Percentiles rank a stretch among this genome's conserved stretches.
These are phyloP conservation scores for Adoxophyes honmai DNA, from an alignment of 1,140 invertebrate genomes.

Conservation along the genomic window DNA sequence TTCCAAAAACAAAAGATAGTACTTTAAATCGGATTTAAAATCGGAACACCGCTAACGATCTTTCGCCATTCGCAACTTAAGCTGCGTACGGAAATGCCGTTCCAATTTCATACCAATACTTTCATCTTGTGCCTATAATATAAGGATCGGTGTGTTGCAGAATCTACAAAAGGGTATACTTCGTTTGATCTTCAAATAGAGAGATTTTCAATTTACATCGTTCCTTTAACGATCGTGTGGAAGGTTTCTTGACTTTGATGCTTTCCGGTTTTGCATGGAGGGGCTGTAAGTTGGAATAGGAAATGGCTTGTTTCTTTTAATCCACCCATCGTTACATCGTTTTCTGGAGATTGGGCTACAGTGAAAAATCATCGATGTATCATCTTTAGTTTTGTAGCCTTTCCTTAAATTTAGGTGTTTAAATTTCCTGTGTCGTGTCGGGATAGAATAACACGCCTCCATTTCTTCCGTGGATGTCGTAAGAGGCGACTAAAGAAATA, in stretches of 20 bases:
- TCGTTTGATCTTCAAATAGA: slow-evolving; percentile 37
- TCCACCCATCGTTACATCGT: too few relatives aligned
- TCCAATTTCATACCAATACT: neutral
- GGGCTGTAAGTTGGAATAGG: neutral
- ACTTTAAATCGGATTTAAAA: slow-evolving; percentile 10
- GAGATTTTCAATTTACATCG: slow-evolving; percentile 44
- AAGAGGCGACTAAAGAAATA: too few relatives aligned
- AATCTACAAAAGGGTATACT: slow-evolving; percentile 23
- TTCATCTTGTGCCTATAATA: neutral
- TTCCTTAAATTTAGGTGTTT: too few relatives aligned
- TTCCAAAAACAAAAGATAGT: too few relatives aligned
- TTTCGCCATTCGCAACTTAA: too few relatives aligned
- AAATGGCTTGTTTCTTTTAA: too few relatives aligned
- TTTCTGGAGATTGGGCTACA: too few relatives aligned
- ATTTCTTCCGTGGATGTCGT: too few relatives aligned
- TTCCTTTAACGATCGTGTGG: slow-evolving; percentile 21
- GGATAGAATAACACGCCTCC: too few relatives aligned
- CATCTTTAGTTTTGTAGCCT: too few relatives aligned
- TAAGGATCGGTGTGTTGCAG: neutral
- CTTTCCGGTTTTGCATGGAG: neutral
- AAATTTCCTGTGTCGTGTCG: too few relatives aligned
- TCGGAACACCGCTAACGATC: slow-evolving; percentile 4
- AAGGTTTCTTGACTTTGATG: slow-evolving; percentile 8
- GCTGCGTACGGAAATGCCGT: neutral
- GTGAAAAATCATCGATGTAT: too few relatives aligned